Percentiles rank a stretch among this genome's conserved stretches.
These are phyloP conservation scores for Polyodon spathula DNA, from an alignment of 2,113 vertebrate species.

Conservation along the genomic window DNA sequence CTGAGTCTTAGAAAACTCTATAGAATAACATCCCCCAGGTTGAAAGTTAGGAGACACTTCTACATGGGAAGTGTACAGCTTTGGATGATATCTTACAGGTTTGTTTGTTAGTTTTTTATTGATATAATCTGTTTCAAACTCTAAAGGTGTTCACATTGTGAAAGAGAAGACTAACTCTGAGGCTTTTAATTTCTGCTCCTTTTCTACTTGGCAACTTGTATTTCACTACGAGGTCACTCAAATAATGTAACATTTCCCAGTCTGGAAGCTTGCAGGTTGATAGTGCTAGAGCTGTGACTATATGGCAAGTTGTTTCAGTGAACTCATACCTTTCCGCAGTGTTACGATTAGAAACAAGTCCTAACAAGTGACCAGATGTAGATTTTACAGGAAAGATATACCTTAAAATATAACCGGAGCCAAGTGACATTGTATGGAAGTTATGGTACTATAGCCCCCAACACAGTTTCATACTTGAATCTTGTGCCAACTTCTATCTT, in stretches of 20 bases:
- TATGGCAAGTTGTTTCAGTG: slow-evolving; percentile 35
- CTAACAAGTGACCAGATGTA: slow-evolving; percentile 44
- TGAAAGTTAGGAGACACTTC: too few relatives aligned
- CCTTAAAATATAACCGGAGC: slow-evolving; percentile 21
- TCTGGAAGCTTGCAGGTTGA: slow-evolving; percentile 40
- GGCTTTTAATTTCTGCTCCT: slow-evolving; percentile 2
- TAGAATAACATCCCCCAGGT: too few relatives aligned
- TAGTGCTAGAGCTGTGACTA: slow-evolving; percentile 46
- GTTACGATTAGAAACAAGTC: slow-evolving; percentile 49
- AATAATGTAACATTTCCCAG: slow-evolving; percentile 31
- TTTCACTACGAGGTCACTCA: slow-evolving; percentile 45
- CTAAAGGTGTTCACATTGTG: slow-evolving; percentile 15
- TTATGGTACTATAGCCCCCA: slow-evolving; percentile 15
- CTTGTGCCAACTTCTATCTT: slow-evolving; percentile 12
- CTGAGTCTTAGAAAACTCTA: too few relatives aligned
- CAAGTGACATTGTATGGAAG: slow-evolving; percentile 31
- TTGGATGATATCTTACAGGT: too few relatives aligned
- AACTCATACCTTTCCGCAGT: slow-evolving; percentile 30
- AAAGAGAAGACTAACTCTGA: not conserved
- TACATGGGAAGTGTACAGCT: too few relatives aligned
- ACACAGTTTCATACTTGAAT: slow-evolving; percentile 17
- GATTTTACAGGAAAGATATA: slow-evolving; percentile 31
- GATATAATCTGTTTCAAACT: slow-evolving; percentile 13
- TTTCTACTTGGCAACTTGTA: slow-evolving; percentile 24
- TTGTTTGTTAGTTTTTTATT: too few relatives aligned